Conservation (phyloP, 2,888 invertebrate genomes). For the Drosophila birchii region DNA sequence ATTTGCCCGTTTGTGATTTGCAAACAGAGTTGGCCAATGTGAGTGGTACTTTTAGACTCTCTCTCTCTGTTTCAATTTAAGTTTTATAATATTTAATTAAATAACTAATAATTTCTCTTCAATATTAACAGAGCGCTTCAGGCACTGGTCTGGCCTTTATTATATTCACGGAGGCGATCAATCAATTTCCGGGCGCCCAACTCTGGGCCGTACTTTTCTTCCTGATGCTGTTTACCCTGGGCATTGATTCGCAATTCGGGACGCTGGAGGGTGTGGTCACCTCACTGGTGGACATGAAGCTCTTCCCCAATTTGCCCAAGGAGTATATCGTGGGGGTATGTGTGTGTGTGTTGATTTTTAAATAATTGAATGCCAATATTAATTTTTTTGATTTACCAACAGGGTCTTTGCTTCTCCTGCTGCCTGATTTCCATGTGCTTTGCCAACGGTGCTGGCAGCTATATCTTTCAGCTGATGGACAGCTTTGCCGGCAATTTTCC, state of each 20-base stretch:
- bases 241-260: constrained; percentile 98
- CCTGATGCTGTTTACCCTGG: constrained; percentile 97
- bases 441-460: constrained; percentile 96
- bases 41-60: constrained; percentile 83
- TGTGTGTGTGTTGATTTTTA: no score
- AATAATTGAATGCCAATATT: neutral
- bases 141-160: constrained; percentile 98
- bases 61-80: neutral
- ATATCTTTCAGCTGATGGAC: constrained; percentile 96
- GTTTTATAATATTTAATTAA: no score
- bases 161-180: constrained; percentile 98
- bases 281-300: constrained; percentile 96
- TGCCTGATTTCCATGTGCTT: constrained; percentile 95
- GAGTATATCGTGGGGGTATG: constrained; percentile 92
- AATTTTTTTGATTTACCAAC: neutral
- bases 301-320: constrained; percentile 95
- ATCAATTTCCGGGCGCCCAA: constrained; percentile 98
- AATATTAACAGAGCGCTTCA: constrained; percentile 95
- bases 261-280: constrained; percentile 98
- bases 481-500: constrained; percentile 97
- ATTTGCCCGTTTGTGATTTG: constrained; percentile 91
- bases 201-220: constrained; percentile 98
- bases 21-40: constrained; percentile 95
- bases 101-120: neutral
- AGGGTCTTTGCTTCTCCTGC: constrained; percentile 90